phyloP scores from a whole-genome alignment of 2,797 vertebrate species.

The Spheniscus humboldti region DNA sequence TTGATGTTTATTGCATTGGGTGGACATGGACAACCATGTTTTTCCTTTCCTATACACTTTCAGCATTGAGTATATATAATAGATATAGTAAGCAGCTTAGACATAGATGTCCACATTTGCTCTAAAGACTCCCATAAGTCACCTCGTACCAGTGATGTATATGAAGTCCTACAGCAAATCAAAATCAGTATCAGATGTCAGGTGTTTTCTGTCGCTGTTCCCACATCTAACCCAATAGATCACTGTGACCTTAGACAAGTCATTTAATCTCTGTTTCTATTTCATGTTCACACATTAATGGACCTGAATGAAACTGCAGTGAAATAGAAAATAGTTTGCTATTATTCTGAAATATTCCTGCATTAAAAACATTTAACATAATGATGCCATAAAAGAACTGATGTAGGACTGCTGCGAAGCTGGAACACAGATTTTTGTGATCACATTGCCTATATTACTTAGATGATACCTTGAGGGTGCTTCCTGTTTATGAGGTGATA shows the following conservation, averaged over 20 bases:
- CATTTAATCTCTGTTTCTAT: not conserved
- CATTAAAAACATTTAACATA: conserved; percentile 57
- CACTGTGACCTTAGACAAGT: not conserved
- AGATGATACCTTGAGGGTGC: conserved; percentile 57
- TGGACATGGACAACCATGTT: not conserved
- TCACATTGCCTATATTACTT: conserved; percentile 4
- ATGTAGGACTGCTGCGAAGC: conserved; percentile 22
- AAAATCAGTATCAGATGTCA: not conserved
- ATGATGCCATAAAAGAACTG: conserved; percentile 50
- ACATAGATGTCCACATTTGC: not conserved
- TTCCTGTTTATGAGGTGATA: conserved; percentile 64
- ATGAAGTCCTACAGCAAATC: not conserved
- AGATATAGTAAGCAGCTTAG: not conserved
- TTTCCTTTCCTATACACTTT: not conserved
- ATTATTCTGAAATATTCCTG: conserved; percentile 49
- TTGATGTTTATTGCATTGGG: not conserved
- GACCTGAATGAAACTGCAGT: conserved; percentile 34
- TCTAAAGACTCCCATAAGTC: not conserved
- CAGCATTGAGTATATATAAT: not conserved
- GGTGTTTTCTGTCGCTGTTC: not conserved
- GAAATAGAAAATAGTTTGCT: conserved; percentile 51
- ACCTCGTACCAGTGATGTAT: not conserved
- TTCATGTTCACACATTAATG: not conserved
- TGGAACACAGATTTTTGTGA: conserved; percentile 39
- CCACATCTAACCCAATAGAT: not conserved